Percentiles rank a stretch among this genome's conserved stretches.
phyloP scores from a whole-genome alignment of 2,797 vertebrate species.

The Lepilemur septentrionalis region DNA sequence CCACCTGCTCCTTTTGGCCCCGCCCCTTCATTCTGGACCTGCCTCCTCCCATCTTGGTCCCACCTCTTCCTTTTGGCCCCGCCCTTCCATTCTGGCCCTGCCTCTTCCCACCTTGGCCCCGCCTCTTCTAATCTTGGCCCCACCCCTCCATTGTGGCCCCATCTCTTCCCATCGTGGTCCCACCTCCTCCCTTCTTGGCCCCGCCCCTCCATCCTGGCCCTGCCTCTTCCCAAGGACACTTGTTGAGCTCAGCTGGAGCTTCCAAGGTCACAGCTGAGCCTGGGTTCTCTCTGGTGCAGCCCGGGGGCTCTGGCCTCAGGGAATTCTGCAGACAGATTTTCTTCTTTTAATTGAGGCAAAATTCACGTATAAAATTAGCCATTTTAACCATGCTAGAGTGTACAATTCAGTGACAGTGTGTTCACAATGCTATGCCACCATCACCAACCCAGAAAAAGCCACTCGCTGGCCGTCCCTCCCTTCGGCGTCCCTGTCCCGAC shows the following conservation, averaged over 20 bases:
- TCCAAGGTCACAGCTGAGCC: not conserved
- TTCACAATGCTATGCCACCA: not conserved
- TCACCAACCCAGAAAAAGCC: not conserved
- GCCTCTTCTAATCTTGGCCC: not conserved
- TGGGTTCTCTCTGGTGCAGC: not conserved
- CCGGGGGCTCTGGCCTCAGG: not conserved
- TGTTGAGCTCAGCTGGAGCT: too few species aligned
- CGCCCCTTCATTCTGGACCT: too few species aligned
- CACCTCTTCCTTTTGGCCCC: not conserved
- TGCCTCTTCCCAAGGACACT: too few species aligned
- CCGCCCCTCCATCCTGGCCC: too few species aligned
- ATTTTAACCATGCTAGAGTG: not conserved
- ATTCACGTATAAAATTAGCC: not conserved
- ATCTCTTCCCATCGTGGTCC: not conserved
- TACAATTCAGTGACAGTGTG: not conserved
- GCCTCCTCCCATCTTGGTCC: not conserved
- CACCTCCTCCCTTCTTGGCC: not conserved
- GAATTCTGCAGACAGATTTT: not conserved
- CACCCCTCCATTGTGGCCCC: not conserved
- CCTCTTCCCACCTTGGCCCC: too few species aligned
- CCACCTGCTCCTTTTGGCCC: too few species aligned
- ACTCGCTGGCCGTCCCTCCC: fast-evolving
- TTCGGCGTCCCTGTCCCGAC: not conserved
- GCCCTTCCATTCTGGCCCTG: fast-evolving
- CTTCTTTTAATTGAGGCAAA: not conserved